These are phyloP conservation scores for Tenthredo mesomela DNA, from an alignment of 2,888 invertebrate genomes.

Conservation along the genomic window DNA sequence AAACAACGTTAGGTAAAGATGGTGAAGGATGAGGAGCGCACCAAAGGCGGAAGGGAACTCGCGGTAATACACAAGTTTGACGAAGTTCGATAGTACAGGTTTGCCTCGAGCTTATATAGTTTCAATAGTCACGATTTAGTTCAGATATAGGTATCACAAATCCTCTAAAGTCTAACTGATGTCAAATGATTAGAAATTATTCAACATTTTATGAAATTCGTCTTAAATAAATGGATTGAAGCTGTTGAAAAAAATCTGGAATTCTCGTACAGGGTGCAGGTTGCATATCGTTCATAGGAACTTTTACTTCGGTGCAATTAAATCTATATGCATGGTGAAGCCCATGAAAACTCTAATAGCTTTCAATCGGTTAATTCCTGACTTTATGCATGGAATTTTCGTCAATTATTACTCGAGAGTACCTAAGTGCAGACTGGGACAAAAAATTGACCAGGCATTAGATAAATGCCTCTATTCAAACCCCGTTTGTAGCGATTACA, in stretches of 20 bases:
- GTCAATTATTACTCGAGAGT: neutral
- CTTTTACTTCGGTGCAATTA: too few relatives aligned
- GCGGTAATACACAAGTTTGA: conserved; percentile 35
- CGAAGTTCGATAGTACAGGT: neutral
- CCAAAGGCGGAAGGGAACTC: conserved; percentile 2
- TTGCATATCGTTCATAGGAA: too few relatives aligned
- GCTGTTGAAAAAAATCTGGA: too few relatives aligned
- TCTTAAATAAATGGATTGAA: neutral
- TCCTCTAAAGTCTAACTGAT: neutral
- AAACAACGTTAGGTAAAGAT: conserved; percentile 9
- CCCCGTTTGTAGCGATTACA: neutral
- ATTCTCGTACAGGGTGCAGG: too few relatives aligned
- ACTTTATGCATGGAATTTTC: neutral
- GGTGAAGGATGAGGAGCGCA: neutral
- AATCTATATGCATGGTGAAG: too few relatives aligned
- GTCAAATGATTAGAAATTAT: too few relatives aligned
- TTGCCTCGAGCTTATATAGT: conserved; percentile 9
- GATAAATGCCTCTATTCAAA: neutral
- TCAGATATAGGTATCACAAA: neutral
- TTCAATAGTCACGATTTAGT: neutral
- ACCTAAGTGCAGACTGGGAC: neutral
- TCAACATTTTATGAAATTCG: neutral
- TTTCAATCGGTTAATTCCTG: neutral
- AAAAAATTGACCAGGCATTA: neutral
- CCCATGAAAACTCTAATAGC: too few relatives aligned